A percentile compares a stretch with the other conserved stretches of the same genome.
phyloP scores from a whole-genome alignment of 1,140 invertebrate species.

The Papilio xuthus region DNA sequence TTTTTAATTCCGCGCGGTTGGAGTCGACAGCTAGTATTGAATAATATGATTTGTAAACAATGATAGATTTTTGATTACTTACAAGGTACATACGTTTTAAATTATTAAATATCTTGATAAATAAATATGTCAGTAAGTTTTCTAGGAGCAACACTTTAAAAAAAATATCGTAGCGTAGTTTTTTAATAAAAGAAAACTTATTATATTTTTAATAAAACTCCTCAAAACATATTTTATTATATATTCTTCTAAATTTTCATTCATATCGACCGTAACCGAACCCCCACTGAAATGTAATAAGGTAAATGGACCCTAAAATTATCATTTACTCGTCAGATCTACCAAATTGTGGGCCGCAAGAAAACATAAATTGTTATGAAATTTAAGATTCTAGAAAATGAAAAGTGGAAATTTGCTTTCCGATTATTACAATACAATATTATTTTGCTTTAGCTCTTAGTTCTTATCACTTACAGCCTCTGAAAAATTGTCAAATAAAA shows the following conservation, averaged over 20 bases:
- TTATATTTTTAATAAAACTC: conserved; percentile 17
- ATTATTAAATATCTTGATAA: too few relatives aligned
- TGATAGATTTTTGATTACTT: too few relatives aligned
- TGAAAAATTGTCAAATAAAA: conserved; percentile 22
- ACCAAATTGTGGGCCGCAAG: conserved; percentile 34
- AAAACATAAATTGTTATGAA: conserved; percentile 31
- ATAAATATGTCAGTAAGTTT: too few relatives aligned
- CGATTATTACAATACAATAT: not conserved
- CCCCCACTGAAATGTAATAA: conserved; percentile 55
- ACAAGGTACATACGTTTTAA: too few relatives aligned
- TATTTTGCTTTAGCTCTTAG: not conserved
- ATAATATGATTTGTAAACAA: too few relatives aligned
- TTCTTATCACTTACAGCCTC: not conserved
- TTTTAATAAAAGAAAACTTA: not conserved
- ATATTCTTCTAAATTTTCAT: conserved; percentile 6
- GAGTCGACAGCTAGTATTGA: too few relatives aligned
- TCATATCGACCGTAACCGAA: conserved; percentile 45
- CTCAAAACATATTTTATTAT: not conserved
- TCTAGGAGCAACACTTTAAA: too few relatives aligned
- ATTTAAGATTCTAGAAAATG: conserved; percentile 11
- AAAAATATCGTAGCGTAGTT: not conserved
- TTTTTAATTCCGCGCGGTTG: too few relatives aligned
- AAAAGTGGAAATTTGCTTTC: conserved; percentile 18
- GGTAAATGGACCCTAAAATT: conserved; percentile 61
- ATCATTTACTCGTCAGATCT: conserved; percentile 48